A percentile compares a stretch with the other conserved stretches of the same genome.
Conservation (phyloP, 2,797 vertebrate species). For the Epinephelus malabaricus region DNA sequence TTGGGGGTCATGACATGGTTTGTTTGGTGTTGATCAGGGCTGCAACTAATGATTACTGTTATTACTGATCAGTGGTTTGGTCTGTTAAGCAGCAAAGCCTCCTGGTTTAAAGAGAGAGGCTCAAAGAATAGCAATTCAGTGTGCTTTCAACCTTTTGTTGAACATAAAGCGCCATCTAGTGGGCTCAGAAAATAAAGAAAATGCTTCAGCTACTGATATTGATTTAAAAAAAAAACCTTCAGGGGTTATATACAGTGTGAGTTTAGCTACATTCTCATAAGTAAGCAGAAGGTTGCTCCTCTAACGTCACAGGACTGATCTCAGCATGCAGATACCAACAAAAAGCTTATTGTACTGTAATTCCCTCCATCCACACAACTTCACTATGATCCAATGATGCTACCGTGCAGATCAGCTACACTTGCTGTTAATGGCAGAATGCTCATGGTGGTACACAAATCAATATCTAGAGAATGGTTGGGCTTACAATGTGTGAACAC, state of each 20-base stretch:
- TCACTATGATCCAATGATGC: not conserved
- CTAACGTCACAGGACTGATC: conserved; percentile 8
- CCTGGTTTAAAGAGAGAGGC: no score
- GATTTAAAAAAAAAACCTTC: not conserved
- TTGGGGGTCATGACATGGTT: not conserved
- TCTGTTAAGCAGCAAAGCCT: not conserved
- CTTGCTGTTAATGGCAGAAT: not conserved
- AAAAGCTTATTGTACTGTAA: conserved; percentile 38
- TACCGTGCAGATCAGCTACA: not conserved
- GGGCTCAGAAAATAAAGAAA: no score
- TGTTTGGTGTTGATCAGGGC: not conserved
- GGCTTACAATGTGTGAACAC: not conserved
- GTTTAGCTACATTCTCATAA: conserved; percentile 11
- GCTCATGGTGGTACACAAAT: not conserved
- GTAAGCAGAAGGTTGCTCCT: conserved; percentile 11
- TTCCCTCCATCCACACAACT: conserved; percentile 18
- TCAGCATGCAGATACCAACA: conserved; percentile 4
- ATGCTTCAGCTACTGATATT: not conserved
- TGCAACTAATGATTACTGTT: not conserved
- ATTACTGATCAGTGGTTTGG: not conserved
- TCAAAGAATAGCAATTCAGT: no score
- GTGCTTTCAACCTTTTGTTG: no score
- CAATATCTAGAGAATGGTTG: not conserved
- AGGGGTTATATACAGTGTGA: not conserved
- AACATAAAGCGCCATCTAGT: no score